A percentile compares a stretch with the other conserved stretches of the same genome.
Conservation (phyloP, 1,140 invertebrate species). For the Drosophila pseudoobscura region DNA sequence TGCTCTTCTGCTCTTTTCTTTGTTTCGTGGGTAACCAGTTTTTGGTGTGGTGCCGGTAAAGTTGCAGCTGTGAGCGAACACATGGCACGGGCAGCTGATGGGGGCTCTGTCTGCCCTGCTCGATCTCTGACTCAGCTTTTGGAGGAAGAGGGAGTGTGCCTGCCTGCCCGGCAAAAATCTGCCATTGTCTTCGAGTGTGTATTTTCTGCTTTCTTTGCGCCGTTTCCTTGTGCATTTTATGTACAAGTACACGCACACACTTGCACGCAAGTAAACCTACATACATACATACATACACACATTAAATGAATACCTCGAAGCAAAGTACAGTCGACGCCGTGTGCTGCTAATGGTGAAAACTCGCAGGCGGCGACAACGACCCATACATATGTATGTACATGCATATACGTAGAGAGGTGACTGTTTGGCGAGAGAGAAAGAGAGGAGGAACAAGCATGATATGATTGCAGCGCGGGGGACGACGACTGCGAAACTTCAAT, state of each 20-base stretch:
- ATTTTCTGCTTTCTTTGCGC: conserved; percentile 56
- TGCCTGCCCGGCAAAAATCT: conserved; percentile 44
- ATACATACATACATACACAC: conserved; percentile 10
- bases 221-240: conserved; percentile 56
- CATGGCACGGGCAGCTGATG: conserved; percentile 59
- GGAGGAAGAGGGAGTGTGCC: conserved; percentile 6
- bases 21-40: conserved; percentile 40
- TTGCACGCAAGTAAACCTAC: conserved; percentile 17
- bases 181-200: conserved; percentile 52
- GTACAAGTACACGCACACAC: conserved; percentile 28
- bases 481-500: conserved; percentile 52
- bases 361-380: conserved; percentile 54
- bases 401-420: not conserved
- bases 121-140: conserved; percentile 9
- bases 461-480: not conserved
- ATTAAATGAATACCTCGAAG: conserved; percentile 43
- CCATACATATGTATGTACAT: conserved; percentile 1
- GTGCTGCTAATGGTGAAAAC: conserved; percentile 69
- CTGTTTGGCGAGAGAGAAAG: not conserved
- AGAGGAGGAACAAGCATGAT: conserved; percentile 3
- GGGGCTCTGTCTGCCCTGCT: conserved; percentile 16
- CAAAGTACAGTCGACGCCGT: conserved; percentile 68
- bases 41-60: conserved; percentile 29
- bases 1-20: conserved; percentile 21
- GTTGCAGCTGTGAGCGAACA: conserved; percentile 48